Evolutionary conservation across 2,797 vertebrate genomes (phyloP), one percentile per base, ranked within the genome.

Genomic region (Cichlasoma orientale): DNA sequence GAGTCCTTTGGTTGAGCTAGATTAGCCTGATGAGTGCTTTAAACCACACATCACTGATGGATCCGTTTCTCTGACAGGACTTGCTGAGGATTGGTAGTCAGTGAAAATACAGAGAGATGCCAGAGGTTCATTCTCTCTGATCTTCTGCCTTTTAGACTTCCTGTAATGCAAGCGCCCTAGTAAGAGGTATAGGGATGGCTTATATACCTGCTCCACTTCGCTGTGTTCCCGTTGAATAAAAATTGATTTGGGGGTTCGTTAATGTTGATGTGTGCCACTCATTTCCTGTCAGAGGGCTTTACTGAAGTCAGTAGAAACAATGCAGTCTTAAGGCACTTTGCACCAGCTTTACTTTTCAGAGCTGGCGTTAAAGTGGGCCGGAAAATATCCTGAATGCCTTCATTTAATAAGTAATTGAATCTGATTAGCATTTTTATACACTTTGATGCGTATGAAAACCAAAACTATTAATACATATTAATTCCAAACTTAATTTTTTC

Each of bases 11-110:
- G 9, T 41, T 66, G 41, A 66, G 23, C 41, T 47, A 12, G 41
- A 27, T 66, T 16, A 47, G 25, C 23, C 0, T 0, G 61, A 47
- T 47, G 41, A 66, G 27, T 47, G 23, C 0, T 29, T 66, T 66
- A 47, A 66, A 27, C 41, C 16, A 47, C 18, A 3, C 16, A 66
- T 66, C 23, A 25, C 19, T 66, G 16, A 18, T 0, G 3, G 23
- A 66, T 47, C 3, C 12, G 23, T 66, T 23, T 47, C 23, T 16
- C 7, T 47, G 14, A 66, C 44, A 47, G 44, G 44, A 7, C 44
- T 47, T 47, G 23, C 27, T 44, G 16, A 47, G 23, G 38, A 66
- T 47, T 18, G 27, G 23, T 19, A 47, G 23, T 25, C 41, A 27
- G 41, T 25, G 27, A 66, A 47, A 29, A 66, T 66, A 66, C 47